Conservation (phyloP, 1,140 invertebrate genomes). For the Bombus impatiens region DNA sequence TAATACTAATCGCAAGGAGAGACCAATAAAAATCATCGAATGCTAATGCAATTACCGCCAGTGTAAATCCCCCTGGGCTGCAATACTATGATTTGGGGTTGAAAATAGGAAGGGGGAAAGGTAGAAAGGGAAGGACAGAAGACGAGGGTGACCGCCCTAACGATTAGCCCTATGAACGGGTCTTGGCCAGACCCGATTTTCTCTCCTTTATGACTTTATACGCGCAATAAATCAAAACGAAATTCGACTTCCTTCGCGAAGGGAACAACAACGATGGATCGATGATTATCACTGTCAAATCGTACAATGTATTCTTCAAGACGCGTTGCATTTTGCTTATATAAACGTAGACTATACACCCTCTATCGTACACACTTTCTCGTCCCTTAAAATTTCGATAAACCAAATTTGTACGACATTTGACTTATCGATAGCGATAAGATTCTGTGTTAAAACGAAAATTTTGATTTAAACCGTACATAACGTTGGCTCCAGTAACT, state of each 20-base stretch:
- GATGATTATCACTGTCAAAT: neutral
- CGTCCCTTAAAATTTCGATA: neutral
- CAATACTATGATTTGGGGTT: constrained; percentile 76
- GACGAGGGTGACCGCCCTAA: constrained; percentile 73
- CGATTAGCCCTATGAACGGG: constrained; percentile 79
- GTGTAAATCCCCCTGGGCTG: constrained; percentile 77
- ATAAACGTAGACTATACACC: neutral
- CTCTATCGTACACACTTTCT: too few species aligned
- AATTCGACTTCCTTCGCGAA: neutral
- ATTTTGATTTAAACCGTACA: neutral
- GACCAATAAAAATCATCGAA: constrained; percentile 81
- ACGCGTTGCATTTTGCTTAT: neutral
- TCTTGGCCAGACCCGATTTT: constrained; percentile 41
- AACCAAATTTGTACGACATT: neutral
- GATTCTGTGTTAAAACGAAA: neutral
- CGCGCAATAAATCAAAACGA: constrained; percentile 12
- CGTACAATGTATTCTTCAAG: neutral
- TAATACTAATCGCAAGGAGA: constrained; percentile 49
- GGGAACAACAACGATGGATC: neutral
- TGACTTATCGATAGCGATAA: neutral
- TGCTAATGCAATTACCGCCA: constrained; percentile 81
- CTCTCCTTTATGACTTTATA: constrained; percentile 19
- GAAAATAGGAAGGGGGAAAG: constrained; percentile 57
- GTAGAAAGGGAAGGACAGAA: neutral
- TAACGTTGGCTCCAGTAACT: neutral